phyloP scores from a whole-genome alignment of 1,140 invertebrate genomes.

The Drosophila punjabiensis region DNA sequence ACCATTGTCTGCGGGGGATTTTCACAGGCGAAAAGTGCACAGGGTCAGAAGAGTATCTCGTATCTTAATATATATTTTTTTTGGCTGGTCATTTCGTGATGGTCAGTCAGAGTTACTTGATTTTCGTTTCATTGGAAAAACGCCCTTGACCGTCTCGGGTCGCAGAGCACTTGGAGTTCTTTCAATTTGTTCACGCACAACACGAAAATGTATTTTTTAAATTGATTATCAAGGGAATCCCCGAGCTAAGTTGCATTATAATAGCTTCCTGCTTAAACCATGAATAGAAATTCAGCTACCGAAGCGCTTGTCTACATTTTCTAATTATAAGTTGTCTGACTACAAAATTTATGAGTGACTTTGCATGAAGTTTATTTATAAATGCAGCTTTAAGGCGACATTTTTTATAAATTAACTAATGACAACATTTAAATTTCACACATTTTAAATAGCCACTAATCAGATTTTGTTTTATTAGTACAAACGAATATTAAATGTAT shows the following conservation, averaged over 20 bases:
- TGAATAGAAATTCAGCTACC: slow-evolving; percentile 30
- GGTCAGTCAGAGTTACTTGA: slow-evolving; percentile 14
- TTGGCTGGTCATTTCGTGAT: slow-evolving; percentile 31
- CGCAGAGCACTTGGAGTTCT: slow-evolving; percentile 36
- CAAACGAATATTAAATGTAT: background rate
- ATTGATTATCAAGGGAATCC: slow-evolving; percentile 32
- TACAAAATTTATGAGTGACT: background rate
- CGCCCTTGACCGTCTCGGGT: slow-evolving; percentile 54
- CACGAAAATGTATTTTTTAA: background rate
- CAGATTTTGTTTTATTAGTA: no score
- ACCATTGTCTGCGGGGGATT: slow-evolving; percentile 38
- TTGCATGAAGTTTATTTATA: background rate
- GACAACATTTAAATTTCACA: background rate
- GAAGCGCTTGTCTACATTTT: slow-evolving; percentile 6
- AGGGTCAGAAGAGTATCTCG: slow-evolving; percentile 33
- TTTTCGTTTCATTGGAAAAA: slow-evolving; percentile 10
- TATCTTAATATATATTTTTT: background rate
- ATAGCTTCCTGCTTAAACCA: slow-evolving; percentile 54
- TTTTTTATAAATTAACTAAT: background rate
- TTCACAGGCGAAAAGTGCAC: slow-evolving; percentile 47
- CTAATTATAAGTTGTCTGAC: background rate
- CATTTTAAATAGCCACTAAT: background rate
- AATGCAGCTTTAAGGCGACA: background rate
- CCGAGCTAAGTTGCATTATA: slow-evolving; percentile 28
- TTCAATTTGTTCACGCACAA: slow-evolving; percentile 8